These are phyloP conservation scores for Leucoraja ocellata DNA, from an alignment of 2,797 vertebrate species.

Conservation along the genomic window DNA sequence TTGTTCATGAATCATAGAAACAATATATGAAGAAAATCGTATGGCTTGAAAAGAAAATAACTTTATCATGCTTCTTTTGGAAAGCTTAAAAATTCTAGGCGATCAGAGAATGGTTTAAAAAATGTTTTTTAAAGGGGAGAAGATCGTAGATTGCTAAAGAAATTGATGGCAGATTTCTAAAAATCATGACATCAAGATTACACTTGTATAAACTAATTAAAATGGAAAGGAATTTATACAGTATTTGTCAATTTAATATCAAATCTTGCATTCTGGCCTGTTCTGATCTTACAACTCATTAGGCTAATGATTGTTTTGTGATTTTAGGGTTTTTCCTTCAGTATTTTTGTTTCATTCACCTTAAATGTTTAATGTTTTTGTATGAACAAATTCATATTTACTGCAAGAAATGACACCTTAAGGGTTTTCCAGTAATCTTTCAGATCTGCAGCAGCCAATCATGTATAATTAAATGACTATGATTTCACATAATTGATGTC, in stretches of 20 bases:
- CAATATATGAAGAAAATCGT: not conserved
- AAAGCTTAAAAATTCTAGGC: not conserved
- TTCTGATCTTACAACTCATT: constrained; percentile 1
- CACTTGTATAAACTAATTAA: not conserved
- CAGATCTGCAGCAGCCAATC: not conserved
- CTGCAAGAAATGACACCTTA: not conserved
- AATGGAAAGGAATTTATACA: not conserved
- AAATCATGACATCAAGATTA: not conserved
- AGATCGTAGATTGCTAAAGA: not conserved
- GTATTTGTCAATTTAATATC: not conserved
- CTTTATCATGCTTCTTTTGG: not conserved
- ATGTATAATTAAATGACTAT: not conserved
- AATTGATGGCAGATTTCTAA: not conserved
- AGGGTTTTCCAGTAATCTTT: not conserved
- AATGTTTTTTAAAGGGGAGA: not conserved
- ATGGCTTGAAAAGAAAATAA: not conserved
- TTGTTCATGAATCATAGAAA: not conserved
- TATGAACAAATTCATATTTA: constrained; percentile 12
- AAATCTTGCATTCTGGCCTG: not conserved
- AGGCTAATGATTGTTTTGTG: not conserved
- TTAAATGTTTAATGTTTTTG: constrained; percentile 1
- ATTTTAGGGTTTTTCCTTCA: not conserved
- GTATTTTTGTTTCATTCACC: not conserved
- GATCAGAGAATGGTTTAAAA: not conserved
- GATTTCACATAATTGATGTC: not conserved